These are phyloP conservation scores for Pseudococcus viburni DNA, from an alignment of 2,888 invertebrate genomes.

Conservation along the genomic window DNA sequence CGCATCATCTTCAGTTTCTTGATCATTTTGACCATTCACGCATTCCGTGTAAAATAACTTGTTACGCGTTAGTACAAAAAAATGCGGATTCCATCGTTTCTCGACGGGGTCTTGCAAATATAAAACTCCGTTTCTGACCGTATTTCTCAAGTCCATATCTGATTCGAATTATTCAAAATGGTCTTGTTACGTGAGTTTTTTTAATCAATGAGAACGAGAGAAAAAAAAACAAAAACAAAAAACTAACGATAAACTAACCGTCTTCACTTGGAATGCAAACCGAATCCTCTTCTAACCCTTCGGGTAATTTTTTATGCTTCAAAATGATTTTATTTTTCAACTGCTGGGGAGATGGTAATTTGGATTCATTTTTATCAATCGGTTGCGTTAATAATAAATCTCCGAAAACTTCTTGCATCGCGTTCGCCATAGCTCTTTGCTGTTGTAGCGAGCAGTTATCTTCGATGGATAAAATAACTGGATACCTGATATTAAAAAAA, in stretches of 20 bases:
- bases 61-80: conserved; percentile 90
- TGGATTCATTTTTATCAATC: conserved; percentile 82
- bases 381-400: conserved; percentile 86
- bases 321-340: conserved; percentile 84
- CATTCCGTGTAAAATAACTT: conserved; percentile 91
- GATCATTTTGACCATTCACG: conserved; percentile 73
- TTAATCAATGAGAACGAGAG: neutral
- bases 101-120: conserved; percentile 91
- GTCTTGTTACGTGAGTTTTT: neutral
- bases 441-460: conserved; percentile 92
- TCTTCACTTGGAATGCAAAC: conserved; percentile 77
- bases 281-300: conserved; percentile 84
- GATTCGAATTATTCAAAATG: neutral
- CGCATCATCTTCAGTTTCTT: conserved; percentile 74
- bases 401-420: conserved; percentile 88
- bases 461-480: conserved; percentile 91
- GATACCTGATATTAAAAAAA: too few species aligned
- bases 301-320: conserved; percentile 94
- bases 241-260: conserved; percentile 70
- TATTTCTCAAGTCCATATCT: conserved; percentile 85
- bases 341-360: conserved; percentile 87
- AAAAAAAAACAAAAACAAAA: neutral
- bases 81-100: conserved; percentile 93
- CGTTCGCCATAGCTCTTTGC: conserved; percentile 90
- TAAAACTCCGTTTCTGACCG: conserved; percentile 90